Evolutionary conservation across 2,797 vertebrate species (phyloP), one percentile per base, ranked within the genome.

Genomic region (Botia almorhae): DNA sequence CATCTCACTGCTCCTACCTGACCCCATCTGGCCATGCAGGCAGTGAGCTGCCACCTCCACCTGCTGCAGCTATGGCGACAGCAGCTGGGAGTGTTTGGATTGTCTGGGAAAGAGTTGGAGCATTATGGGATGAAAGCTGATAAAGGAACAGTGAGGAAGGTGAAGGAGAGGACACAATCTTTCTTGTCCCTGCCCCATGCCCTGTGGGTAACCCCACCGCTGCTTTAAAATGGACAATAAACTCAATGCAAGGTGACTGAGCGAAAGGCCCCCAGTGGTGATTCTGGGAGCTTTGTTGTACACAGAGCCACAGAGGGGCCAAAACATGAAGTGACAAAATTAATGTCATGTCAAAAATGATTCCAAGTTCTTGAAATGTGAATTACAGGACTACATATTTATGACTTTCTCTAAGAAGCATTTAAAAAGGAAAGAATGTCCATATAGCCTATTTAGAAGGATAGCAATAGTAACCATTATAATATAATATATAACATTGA

Each of bases 151-250:
- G 26, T 12, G 12, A 21, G 10, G 46, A 53, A 76, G 81, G 69
- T 85, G 77, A 83, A 84, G 76, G 75, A 85, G 61, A 82, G 70
- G 80, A 69, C 71, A 64, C n/a, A 16, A 39, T 80, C 70, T 21
- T 65, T 12, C 14, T n/a, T 14, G 36, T 73, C 48, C 39, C 33
- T 78, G 43, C 50, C 50, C 46, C 23, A 61, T 68, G 69, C 36
- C 81, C 81, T 60, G 46, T 63, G 46, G 58, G 70, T 75, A 77
- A 81, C 46, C 78, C 65, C 26, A 50, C 2, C 16, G 55, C 64
- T 76, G 71, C 63, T 72, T 55, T 70, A 55, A 81, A 83, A 85
- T 80, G 67, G 69, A 81, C 60, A 39, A 53, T 63, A 26, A 46
- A 17, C 58, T 76, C 67, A 23, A 64, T 3, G 21, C 60, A 82